These are phyloP conservation scores for Onychomys torridus DNA, from an alignment of 2,797 vertebrate species.

Conservation along the genomic window DNA sequence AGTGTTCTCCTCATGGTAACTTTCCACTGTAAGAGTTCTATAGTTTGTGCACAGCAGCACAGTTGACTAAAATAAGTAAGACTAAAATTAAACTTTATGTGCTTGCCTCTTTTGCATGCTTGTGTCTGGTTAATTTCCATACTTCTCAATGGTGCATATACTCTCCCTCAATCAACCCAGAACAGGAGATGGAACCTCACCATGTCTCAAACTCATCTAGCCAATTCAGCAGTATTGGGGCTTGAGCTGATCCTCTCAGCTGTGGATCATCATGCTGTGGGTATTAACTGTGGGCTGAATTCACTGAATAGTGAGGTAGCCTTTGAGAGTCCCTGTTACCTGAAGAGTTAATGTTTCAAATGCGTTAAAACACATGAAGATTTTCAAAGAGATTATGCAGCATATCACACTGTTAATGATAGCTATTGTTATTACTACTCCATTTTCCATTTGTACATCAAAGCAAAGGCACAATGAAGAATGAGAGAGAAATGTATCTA, in stretches of 20 bases:
- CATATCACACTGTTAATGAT: neutral
- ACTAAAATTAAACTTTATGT: neutral
- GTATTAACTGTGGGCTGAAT: neutral
- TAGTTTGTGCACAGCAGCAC: neutral
- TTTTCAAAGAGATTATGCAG: conserved; percentile 5
- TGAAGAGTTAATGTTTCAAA: conserved; percentile 28
- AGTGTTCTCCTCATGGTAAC: neutral
- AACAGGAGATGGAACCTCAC: neutral
- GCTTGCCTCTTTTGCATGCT: neutral
- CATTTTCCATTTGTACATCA: neutral
- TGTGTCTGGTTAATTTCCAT: neutral
- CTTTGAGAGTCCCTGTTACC: neutral
- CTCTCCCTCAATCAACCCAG: neutral
- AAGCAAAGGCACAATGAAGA: neutral
- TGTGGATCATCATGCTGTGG: too few relatives aligned
- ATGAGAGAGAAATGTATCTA: neutral
- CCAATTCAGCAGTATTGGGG: neutral
- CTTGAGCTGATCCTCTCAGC: neutral
- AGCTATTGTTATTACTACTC: conserved; percentile 4
- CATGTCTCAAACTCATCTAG: neutral
- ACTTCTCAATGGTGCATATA: neutral
- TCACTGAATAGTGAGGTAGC: neutral
- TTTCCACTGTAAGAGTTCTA: neutral
- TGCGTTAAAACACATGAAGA: neutral
- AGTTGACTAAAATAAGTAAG: neutral